phyloP scores from a whole-genome alignment of 2,113 vertebrate genomes.

The Otus sunia region DNA sequence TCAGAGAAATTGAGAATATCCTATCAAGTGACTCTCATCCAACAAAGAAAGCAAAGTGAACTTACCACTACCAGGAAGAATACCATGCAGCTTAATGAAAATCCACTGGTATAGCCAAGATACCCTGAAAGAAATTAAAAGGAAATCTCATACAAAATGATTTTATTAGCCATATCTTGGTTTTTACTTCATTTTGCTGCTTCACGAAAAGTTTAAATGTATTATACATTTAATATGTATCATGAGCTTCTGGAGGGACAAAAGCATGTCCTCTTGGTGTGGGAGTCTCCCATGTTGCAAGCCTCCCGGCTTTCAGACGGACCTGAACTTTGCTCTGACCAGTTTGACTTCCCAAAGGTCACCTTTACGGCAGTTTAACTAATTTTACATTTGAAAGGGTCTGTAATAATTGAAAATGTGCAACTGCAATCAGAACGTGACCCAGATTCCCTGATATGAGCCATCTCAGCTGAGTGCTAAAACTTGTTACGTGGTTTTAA shows the following conservation, averaged over 20 bases:
- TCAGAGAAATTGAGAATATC: neutral
- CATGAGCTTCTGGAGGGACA: neutral
- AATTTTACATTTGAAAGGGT: neutral
- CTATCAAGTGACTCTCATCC: neutral
- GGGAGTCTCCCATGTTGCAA: neutral
- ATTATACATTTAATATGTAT: neutral
- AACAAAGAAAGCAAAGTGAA: constrained; percentile 24
- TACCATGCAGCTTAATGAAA: constrained; percentile 83
- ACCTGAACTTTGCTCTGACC: neutral
- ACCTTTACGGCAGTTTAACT: neutral
- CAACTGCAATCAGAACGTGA: neutral
- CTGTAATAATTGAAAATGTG: neutral
- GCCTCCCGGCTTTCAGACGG: neutral
- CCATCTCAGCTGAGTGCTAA: neutral
- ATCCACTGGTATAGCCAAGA: constrained; percentile 84
- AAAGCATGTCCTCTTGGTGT: neutral
- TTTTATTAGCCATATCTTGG: neutral
- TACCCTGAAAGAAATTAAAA: constrained; percentile 76
- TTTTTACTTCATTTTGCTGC: neutral
- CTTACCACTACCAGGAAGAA: constrained; percentile 97
- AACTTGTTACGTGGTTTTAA: neutral
- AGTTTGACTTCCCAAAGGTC: neutral
- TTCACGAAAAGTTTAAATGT: neutral
- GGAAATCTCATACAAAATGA: neutral
- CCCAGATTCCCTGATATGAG: neutral